Conservation (phyloP, 2,888 invertebrate genomes). For the Ochropleura leucogaster region DNA sequence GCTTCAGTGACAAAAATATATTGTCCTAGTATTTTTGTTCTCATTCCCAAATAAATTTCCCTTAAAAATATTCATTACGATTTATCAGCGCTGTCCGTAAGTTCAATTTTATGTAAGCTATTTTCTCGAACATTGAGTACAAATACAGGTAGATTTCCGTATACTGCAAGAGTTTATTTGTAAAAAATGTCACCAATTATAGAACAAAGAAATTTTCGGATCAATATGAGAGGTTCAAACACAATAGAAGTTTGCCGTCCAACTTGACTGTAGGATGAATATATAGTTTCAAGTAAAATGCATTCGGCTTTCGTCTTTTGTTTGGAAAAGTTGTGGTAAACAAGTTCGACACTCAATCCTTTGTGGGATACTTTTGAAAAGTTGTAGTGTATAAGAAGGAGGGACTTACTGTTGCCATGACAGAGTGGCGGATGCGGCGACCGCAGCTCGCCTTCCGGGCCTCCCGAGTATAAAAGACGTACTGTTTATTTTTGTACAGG, state of each 20-base stretch:
- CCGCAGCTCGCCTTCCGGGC: slow-evolving; percentile 65
- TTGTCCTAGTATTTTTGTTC: slow-evolving; percentile 33
- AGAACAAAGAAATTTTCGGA: slow-evolving; percentile 32
- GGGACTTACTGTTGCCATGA: slow-evolving; percentile 73
- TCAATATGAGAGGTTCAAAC: slow-evolving; percentile 52
- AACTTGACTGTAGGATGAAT: slow-evolving; percentile 61
- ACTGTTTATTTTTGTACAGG: slow-evolving; percentile 75
- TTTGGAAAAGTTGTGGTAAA: slow-evolving; percentile 83
- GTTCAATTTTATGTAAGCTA: slow-evolving; percentile 17
- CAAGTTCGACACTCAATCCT: slow-evolving; percentile 88
- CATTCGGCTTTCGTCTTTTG: slow-evolving; percentile 81
- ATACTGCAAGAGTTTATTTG: background rate
- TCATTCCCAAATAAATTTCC: slow-evolving; percentile 38
- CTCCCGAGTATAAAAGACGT: slow-evolving; percentile 70
- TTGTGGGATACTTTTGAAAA: slow-evolving; percentile 85
- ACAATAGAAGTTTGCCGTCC: slow-evolving; percentile 45
- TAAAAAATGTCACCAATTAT: slow-evolving; percentile 32
- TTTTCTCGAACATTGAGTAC: background rate
- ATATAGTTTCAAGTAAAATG: slow-evolving; percentile 74
- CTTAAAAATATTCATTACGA: slow-evolving; percentile 48
- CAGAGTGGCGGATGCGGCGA: slow-evolving; percentile 69
- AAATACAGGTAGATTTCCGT: slow-evolving; percentile 10
- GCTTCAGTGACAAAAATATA: slow-evolving; percentile 47
- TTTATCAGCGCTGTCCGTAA: slow-evolving; percentile 29
- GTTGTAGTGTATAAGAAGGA: slow-evolving; percentile 77